These are phyloP conservation scores for Corapipo altera DNA, from an alignment of 2,113 vertebrate genomes.

Conservation along the genomic window DNA sequence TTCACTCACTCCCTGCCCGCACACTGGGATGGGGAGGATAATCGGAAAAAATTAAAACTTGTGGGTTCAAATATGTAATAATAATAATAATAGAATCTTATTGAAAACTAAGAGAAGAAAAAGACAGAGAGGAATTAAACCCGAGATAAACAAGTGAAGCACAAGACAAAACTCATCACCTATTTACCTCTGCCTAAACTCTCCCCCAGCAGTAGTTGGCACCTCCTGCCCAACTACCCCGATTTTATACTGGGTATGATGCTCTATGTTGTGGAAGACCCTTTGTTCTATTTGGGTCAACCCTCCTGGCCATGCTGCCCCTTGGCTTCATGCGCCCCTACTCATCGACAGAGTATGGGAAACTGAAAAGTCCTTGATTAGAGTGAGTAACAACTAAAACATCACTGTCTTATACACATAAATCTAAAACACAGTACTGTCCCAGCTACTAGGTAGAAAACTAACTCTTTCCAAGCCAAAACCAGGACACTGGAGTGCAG, in stretches of 20 bases:
- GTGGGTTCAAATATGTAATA: neutral
- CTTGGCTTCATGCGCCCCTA: neutral
- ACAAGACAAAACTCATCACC: neutral
- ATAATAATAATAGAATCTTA: neutral
- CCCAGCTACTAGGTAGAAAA: neutral
- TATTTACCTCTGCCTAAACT: neutral
- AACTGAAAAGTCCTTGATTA: neutral
- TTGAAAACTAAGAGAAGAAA: neutral
- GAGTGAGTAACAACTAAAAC: neutral
- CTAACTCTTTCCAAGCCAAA: neutral
- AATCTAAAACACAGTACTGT: neutral
- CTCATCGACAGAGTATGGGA: neutral
- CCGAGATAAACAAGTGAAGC: neutral
- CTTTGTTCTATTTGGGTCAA: neutral
- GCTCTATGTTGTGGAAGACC: rapidly evolving
- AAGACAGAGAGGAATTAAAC: neutral
- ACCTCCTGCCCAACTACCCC: neutral
- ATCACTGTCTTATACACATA: no score
- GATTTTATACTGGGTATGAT: neutral
- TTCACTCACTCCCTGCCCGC: rapidly evolving
- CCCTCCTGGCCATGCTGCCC: neutral
- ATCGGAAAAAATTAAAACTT: neutral
- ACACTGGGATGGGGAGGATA: neutral
- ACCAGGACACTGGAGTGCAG: no score
- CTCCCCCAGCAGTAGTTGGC: neutral